Conservation (phyloP, 37 sponge, comb jelly and placozoan species). For the Aplysina aerophoba region DNA sequence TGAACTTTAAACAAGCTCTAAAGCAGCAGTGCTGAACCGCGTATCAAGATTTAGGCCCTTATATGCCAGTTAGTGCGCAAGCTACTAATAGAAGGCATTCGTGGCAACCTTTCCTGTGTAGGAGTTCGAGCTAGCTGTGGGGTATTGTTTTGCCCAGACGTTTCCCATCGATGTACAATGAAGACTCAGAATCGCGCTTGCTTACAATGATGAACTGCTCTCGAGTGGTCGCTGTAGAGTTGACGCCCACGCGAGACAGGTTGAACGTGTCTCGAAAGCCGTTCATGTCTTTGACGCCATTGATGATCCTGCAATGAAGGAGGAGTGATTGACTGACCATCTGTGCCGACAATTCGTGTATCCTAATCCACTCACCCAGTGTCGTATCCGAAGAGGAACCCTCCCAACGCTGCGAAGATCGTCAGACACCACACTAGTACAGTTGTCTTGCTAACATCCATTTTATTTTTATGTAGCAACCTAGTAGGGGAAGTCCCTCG, state of each 20-base stretch:
- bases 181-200: background rate
- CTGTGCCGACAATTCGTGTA: background rate
- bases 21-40: too few relatives aligned
- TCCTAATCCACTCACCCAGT: conserved; percentile 53
- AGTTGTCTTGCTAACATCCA: conserved; percentile 12
- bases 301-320: conserved; percentile 47
- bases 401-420: conserved; percentile 76
- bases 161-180: too few relatives aligned
- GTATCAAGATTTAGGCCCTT: too few relatives aligned
- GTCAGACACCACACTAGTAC: conserved; percentile 49
- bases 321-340: background rate
- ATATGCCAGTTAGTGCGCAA: too few relatives aligned
- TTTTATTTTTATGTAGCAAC: too few relatives aligned
- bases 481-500: too few relatives aligned
- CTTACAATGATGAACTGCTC: conserved; percentile 1
- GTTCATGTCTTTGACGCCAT: conserved; percentile 68
- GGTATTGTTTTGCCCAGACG: too few relatives aligned
- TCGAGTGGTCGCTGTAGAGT: too few relatives aligned
- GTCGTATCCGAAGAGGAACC: conserved; percentile 83
- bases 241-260: conserved; percentile 13
- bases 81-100: too few relatives aligned
- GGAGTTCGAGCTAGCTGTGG: too few relatives aligned
- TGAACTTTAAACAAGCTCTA: too few relatives aligned
- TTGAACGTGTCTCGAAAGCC: conserved; percentile 56
- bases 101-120: too few relatives aligned